These are phyloP conservation scores for Oncopodura yosiiana DNA, from an alignment of 1,140 invertebrate genomes.

Conservation along the genomic window DNA sequence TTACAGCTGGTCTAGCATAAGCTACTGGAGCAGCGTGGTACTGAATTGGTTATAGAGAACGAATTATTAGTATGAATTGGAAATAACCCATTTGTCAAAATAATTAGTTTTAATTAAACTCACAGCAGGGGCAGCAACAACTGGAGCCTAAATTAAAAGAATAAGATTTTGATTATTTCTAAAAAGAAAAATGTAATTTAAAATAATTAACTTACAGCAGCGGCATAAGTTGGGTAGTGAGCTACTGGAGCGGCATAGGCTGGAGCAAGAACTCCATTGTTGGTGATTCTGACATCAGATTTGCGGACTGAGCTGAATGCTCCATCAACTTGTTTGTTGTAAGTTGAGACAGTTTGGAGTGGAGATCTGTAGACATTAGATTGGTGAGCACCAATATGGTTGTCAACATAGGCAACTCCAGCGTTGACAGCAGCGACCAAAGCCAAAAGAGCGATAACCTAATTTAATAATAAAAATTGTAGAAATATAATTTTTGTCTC, in stretches of 20 bases:
- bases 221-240: constrained; percentile 1
- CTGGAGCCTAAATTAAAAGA: neutral
- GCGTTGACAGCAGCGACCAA: constrained; percentile 2
- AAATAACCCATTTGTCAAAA: too few relatives aligned
- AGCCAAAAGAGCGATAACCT: constrained; percentile 10
- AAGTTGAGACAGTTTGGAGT: too few relatives aligned
- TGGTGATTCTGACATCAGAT: constrained; percentile 52
- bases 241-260: constrained; percentile 33
- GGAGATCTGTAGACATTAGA: too few relatives aligned
- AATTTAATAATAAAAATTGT: neutral
- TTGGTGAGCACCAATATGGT: constrained; percentile 8
- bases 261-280: constrained; percentile 45
- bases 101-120: neutral
- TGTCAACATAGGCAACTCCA: neutral
- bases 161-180: neutral
- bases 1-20: neutral
- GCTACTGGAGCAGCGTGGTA: constrained; percentile 8
- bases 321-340: constrained; percentile 55
- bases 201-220: neutral
- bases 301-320: constrained; percentile 58
- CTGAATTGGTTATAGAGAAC: neutral
- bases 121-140: neutral
- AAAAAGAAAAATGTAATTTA: neutral
- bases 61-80: neutral
- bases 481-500: too few relatives aligned